Evolutionary conservation across 2,113 vertebrate genomes (phyloP).

Genomic region (Catagonus wagneri): DNA sequence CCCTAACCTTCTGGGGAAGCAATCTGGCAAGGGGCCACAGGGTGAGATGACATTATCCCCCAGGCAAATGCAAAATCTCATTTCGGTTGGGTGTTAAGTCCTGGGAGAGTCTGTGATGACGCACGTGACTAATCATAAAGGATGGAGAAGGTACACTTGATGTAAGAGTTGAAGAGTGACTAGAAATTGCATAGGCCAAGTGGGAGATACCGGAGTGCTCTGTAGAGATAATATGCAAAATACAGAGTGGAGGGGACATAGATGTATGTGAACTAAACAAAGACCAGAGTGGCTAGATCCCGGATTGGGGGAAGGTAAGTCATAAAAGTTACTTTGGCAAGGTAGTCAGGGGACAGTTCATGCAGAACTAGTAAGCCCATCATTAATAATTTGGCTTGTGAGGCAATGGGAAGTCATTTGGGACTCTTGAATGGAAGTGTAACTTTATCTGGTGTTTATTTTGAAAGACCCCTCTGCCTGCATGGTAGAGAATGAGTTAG

Average conservation of each 20-base stretch:
- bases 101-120: not conserved
- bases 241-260: not conserved
- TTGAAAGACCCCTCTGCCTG: not conserved
- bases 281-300: not conserved
- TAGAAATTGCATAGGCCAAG: not conserved
- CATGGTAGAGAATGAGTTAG: not conserved
- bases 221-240: not conserved
- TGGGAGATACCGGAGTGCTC: not conserved
- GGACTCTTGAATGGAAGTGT: not conserved
- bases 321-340: not conserved
- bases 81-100: not conserved
- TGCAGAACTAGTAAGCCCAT: not conserved
- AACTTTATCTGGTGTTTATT: not conserved
- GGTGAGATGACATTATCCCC: not conserved
- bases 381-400: not conserved
- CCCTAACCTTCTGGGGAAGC: not conserved
- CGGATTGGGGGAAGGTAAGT: rapidly evolving
- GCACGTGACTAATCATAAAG: not conserved
- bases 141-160: not conserved
- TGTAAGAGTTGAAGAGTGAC: not conserved
- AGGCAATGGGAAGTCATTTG: not conserved
- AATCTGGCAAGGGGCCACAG: not conserved
- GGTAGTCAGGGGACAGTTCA: not conserved
- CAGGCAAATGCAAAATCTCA: not conserved
- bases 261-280: not conserved